Base-by-base conservation (phyloP, 2,113 vertebrate species). In the Malurus elegans region DNA sequence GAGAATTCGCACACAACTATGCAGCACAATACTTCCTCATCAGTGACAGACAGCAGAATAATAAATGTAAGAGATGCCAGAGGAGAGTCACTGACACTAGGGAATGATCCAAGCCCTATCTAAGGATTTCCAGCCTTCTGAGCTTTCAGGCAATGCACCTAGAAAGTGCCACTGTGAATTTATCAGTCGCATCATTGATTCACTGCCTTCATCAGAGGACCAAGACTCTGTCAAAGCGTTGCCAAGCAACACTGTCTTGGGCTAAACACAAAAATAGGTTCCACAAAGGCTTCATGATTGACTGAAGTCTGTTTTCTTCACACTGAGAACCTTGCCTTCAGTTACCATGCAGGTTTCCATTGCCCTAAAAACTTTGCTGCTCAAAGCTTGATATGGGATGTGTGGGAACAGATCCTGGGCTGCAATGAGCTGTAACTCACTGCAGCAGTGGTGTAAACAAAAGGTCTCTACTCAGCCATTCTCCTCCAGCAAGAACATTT, bases 241-340 rank as follows among this genome's bases (percentile, higher is more conserved):
- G 93, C 94, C 94, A 96, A 88, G 94, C 93, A 95, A 96, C 96
- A 3, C 54, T 26, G 31, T 75, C 69, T 75, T 84, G 72, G 64
- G 74, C 47, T 91, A 87, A 91, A 79, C 31, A 36, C 36, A 76
- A 86, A 84, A 64, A 58, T 8, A 86, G 65, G 42, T 86, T 36
- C 65, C 79, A 60, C 82, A 85, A 89, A 87, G 64, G 76, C 65
- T 76, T 89, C 25, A 3, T 20, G 57, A 81, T 16, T 72, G 72
- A 58, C 61, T 69, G 38, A 70, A 80, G 50, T 26, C 48, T 4
- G 0, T 78, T 88, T 85, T 51, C 65, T 73, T 84, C 69, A 62
- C 10, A 11, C 26, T 25, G 31, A 64, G 17, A 57, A 64, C 53
- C 65, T 53, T 81, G 19, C 24, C 32, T 79, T 71, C 50, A 19